Evolutionary conservation across 2,888 invertebrate species (phyloP), one percentile per base, ranked within the genome.

Genomic region (Chelonus formosanus): DNA sequence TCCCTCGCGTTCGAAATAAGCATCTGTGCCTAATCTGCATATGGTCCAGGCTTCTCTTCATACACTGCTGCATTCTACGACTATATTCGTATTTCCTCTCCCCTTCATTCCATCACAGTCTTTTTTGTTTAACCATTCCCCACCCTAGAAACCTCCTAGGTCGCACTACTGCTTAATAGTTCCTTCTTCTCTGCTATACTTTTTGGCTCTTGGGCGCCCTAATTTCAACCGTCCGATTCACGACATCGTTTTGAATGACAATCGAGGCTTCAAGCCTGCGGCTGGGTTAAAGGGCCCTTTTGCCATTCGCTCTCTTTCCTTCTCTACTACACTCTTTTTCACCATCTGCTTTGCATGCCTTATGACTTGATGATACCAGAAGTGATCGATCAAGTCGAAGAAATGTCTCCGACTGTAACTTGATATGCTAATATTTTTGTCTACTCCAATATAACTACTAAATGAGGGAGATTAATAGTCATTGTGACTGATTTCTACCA

Each of bases 1-100:
- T 56, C 58, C 55, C 58, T 52, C 65, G 40, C 59, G 62, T 63
- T 71, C 67, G 71, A 67, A 72, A 73, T 73, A 78, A 76, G 81
- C 83, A 83, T 82, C 80, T 83, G 82, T 81, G 76, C 78, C 78
- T 79, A 77, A 83, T 83, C 80, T 83, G 80, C 83, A 83, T 82
- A 83, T 76, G 82, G 80, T 80, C 80, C 80, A 77, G 56, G 55
- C 43, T 52, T 63, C 10, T 43, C 52, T 34, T 61, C 57, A 35
- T 35, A 35, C 34, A 35, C 6, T 10, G 40, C 6, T 40, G 40
- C 44, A 56, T 44, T 40, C 44, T 34, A 36, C 36, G 31, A 32
- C 32, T 8, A 57, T 8, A 52, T 31, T 44, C 50, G 6, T 8
- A 10, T 45, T 47, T 48, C 45, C 44, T 50, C 61, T 54, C 40